Evolutionary conservation across 2,113 vertebrate species (phyloP).

Genomic region (Solea solea): DNA sequence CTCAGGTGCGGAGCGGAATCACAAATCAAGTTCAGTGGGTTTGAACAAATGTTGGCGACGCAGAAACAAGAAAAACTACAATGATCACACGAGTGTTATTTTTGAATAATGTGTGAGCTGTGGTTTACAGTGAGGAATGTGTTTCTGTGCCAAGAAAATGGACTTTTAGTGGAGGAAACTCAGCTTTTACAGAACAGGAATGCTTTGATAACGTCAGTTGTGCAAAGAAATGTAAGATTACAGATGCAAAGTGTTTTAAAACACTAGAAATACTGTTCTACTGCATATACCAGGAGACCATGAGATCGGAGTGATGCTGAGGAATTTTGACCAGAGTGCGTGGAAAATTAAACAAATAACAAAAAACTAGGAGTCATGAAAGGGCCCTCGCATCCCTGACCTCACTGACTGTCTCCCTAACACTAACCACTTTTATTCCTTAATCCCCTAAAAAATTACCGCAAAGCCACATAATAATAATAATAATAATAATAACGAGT

Average conservation of each 20-base stretch:
- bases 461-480: too few species aligned
- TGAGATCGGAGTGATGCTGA: too few species aligned
- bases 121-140: conserved; percentile 55
- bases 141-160: background rate
- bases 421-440: too few species aligned
- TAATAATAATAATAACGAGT: too few species aligned
- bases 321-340: too few species aligned
- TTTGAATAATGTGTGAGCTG: conserved; percentile 33
- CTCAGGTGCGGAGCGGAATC: too few species aligned
- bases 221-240: background rate
- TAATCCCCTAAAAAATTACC: too few species aligned
- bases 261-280: background rate
- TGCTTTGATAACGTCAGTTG: background rate
- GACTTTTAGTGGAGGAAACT: conserved; percentile 22
- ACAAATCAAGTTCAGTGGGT: conserved; percentile 43
- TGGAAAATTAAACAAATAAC: too few species aligned
- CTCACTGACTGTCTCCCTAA: too few species aligned
- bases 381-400: too few species aligned
- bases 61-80: background rate
- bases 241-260: background rate
- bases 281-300: too few species aligned
- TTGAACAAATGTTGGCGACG: conserved; percentile 43
- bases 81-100: conserved; percentile 43
- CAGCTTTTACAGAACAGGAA: background rate
- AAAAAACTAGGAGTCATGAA: too few species aligned